Percentiles rank a stretch among this genome's conserved stretches.
Evolutionary conservation across 2,113 vertebrate species (phyloP).

Genomic region (Sula dactylatra): DNA sequence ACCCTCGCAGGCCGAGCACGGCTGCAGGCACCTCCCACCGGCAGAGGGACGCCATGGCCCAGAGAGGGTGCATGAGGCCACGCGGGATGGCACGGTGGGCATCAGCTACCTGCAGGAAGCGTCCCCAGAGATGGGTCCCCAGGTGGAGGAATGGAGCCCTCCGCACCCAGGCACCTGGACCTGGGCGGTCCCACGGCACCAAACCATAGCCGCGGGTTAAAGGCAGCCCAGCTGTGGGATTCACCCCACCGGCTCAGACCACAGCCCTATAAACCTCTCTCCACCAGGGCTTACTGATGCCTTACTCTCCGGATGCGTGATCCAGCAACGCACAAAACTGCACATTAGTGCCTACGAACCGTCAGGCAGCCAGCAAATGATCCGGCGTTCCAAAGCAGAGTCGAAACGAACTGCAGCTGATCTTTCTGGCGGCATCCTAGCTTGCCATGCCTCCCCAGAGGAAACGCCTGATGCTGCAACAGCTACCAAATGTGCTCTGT

Average conservation of each 20-base stretch:
- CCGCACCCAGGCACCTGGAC: neutral
- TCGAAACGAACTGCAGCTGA: neutral
- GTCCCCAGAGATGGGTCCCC: neutral
- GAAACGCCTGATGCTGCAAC: neutral
- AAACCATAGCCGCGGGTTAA: neutral
- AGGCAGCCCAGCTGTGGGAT: neutral
- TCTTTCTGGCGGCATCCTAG: too few species aligned
- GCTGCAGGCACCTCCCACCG: neutral
- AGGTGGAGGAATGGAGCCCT: neutral
- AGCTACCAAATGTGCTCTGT: neutral
- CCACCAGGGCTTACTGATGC: neutral
- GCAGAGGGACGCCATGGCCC: neutral
- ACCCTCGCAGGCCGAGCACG: neutral
- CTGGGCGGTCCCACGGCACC: neutral
- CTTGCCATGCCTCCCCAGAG: neutral
- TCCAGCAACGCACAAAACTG: neutral
- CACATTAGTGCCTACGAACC: neutral
- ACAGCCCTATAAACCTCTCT: neutral
- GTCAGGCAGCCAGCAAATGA: neutral
- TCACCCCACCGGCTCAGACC: neutral
- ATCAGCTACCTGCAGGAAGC: neutral
- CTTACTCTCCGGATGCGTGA: neutral
- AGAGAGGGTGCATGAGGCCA: neutral
- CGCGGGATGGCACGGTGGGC: accelerated
- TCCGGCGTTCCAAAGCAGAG: neutral